phyloP scores from a whole-genome alignment of 2,888 invertebrate species.

The Acronicta aceris region DNA sequence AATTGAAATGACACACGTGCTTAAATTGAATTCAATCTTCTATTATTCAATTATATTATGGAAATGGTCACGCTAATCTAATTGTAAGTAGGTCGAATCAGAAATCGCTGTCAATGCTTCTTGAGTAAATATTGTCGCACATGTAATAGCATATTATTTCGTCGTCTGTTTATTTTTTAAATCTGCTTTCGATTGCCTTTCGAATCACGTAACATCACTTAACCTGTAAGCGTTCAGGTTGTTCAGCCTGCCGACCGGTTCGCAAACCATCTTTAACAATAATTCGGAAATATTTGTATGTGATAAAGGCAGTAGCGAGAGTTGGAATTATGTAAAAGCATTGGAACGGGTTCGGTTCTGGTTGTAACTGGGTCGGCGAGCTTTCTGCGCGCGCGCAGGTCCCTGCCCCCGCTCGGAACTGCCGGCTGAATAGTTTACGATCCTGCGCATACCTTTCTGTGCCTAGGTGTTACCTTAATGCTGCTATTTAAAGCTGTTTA shows the following conservation, averaged over 20 bases:
- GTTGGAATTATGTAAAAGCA: slow-evolving; percentile 69
- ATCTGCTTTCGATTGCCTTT: slow-evolving; percentile 46
- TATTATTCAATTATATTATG: not conserved
- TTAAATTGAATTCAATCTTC: slow-evolving; percentile 1
- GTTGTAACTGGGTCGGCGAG: slow-evolving; percentile 78
- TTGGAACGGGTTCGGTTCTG: slow-evolving; percentile 60
- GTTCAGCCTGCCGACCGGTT: slow-evolving; percentile 32
- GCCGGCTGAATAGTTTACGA: slow-evolving; percentile 48
- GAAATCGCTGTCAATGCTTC: slow-evolving; percentile 29
- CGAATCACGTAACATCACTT: slow-evolving; percentile 46
- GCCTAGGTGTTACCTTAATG: slow-evolving; percentile 29
- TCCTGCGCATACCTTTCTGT: slow-evolving; percentile 33
- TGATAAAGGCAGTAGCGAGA: slow-evolving; percentile 62
- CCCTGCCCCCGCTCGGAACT: slow-evolving; percentile 62
- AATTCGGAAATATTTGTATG: slow-evolving; percentile 51
- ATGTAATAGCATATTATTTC: slow-evolving; percentile 24
- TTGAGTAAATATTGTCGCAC: slow-evolving; percentile 22
- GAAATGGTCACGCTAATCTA: slow-evolving; percentile 11
- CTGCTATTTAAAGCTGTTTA: slow-evolving; percentile 29
- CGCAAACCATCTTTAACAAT: slow-evolving; percentile 44
- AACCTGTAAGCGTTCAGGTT: slow-evolving; percentile 30
- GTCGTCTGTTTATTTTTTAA: slow-evolving; percentile 30
- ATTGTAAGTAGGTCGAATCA: slow-evolving; percentile 29
- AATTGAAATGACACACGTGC: not conserved
- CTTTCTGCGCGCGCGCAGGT: slow-evolving; percentile 72